Evolutionary conservation across 1,140 invertebrate genomes (phyloP).

Genomic region (Drosophila teissieri): DNA sequence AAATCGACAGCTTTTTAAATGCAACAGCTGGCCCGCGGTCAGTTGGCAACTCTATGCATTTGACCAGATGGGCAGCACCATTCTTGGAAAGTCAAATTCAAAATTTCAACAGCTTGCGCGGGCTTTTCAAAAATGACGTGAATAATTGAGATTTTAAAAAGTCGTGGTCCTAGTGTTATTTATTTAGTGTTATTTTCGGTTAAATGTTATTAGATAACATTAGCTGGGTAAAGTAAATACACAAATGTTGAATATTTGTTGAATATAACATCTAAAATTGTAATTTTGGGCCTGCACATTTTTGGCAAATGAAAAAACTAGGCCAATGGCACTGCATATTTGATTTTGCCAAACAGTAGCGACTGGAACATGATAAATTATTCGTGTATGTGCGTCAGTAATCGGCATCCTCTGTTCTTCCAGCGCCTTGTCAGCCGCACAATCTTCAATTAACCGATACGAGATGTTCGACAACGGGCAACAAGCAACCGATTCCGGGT

Average conservation of each 20-base stretch:
- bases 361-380: conserved; percentile 32
- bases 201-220: too few species aligned
- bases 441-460: conserved; percentile 78
- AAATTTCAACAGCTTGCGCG: neutral
- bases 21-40: neutral
- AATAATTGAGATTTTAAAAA: neutral
- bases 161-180: too few species aligned
- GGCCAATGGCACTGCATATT: neutral
- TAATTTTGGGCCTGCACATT: neutral
- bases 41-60: neutral
- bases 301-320: conserved; percentile 16
- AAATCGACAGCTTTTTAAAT: neutral
- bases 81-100: neutral
- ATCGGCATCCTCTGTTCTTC: conserved; percentile 18
- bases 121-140: too few species aligned
- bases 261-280: too few species aligned
- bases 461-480: conserved; percentile 56
- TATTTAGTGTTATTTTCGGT: too few species aligned
- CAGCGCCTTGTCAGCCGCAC: conserved; percentile 35
- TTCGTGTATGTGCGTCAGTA: conserved; percentile 19
- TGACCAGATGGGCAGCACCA: conserved; percentile 6
- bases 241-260: too few species aligned
- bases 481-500: conserved; percentile 55
- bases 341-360: conserved; percentile 14
- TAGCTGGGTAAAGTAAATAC: too few species aligned